A percentile compares a stretch with the other conserved stretches of the same genome.
Evolutionary conservation across 2,888 invertebrate species (phyloP).

Genomic region (Rapana venosa): DNA sequence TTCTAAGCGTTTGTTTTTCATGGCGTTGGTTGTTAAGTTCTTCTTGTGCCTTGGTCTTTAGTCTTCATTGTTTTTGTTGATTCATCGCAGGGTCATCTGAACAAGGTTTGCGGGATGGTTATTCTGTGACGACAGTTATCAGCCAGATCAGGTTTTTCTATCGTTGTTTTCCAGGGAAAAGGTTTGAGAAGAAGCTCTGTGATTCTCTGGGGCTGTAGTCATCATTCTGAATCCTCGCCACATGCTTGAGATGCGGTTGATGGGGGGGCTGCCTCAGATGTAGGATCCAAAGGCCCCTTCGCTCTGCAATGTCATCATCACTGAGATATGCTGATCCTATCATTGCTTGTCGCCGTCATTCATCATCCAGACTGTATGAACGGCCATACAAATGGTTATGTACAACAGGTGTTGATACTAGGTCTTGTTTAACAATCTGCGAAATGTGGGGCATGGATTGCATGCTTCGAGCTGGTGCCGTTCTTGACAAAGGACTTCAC

Average conservation of each 20-base stretch:
- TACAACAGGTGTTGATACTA: conserved; percentile 61
- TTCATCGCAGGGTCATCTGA: conserved; percentile 75
- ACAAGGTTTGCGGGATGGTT: conserved; percentile 78
- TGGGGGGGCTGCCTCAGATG: conserved; percentile 56
- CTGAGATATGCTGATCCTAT: conserved; percentile 36
- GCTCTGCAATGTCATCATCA: conserved; percentile 41
- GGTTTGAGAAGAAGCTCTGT: conserved; percentile 64
- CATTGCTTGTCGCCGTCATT: conserved; percentile 46
- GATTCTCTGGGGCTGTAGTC: conserved; percentile 69
- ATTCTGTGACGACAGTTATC: conserved; percentile 74
- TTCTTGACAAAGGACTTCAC: conserved; percentile 15
- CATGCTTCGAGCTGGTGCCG: conserved; percentile 10
- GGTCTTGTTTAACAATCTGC: conserved; percentile 45
- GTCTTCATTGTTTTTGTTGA: conserved; percentile 67
- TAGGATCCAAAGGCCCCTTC: conserved; percentile 44
- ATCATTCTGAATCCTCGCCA: conserved; percentile 76
- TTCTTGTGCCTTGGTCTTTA: conserved; percentile 66
- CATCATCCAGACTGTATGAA: conserved; percentile 54
- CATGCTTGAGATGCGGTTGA: conserved; percentile 71
- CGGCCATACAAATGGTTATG: conserved; percentile 33
- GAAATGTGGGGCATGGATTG: background rate
- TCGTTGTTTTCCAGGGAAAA: conserved; percentile 12
- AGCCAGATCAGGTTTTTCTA: conserved; percentile 43
- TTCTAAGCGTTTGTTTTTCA: conserved; percentile 64
- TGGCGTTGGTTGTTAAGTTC: conserved; percentile 68